Evolutionary conservation across 2,113 vertebrate genomes (phyloP).

Genomic region (Gavia stellata): DNA sequence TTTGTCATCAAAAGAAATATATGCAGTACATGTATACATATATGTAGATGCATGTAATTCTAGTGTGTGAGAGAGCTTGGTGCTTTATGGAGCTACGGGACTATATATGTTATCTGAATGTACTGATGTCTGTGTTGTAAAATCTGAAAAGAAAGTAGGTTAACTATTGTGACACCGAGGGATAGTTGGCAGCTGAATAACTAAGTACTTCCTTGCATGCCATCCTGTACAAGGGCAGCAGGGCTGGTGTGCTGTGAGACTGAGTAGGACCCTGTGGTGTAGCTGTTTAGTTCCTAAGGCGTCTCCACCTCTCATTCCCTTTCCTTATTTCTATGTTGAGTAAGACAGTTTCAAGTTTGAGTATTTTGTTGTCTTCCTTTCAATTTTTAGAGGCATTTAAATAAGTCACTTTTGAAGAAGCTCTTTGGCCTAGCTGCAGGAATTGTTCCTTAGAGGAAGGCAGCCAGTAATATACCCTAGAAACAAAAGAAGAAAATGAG

Average conservation of each 20-base stretch:
- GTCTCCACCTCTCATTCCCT: background rate
- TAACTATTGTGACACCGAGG: background rate
- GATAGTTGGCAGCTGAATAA: background rate
- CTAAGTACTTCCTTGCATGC: background rate
- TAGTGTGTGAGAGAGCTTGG: background rate
- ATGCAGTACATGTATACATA: background rate
- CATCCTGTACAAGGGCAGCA: background rate
- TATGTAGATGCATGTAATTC: background rate
- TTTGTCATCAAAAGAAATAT: background rate
- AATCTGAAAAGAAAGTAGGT: background rate
- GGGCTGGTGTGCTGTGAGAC: background rate
- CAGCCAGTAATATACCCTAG: conserved; percentile 8
- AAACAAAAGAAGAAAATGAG: conserved; percentile 32
- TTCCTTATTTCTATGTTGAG: background rate
- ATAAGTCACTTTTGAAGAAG: background rate
- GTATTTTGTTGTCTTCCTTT: background rate
- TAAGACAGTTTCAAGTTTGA: background rate
- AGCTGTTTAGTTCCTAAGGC: background rate
- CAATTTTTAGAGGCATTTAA: background rate
- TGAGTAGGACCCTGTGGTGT: background rate
- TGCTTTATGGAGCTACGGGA: background rate
- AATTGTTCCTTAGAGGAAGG: background rate
- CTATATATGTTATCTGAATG: background rate
- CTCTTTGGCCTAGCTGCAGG: background rate
- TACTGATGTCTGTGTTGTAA: background rate